A percentile compares a stretch with the other conserved stretches of the same genome.
phyloP scores from a whole-genome alignment of 2,888 invertebrate genomes.

The Tenthredo scrophulariae region DNA sequence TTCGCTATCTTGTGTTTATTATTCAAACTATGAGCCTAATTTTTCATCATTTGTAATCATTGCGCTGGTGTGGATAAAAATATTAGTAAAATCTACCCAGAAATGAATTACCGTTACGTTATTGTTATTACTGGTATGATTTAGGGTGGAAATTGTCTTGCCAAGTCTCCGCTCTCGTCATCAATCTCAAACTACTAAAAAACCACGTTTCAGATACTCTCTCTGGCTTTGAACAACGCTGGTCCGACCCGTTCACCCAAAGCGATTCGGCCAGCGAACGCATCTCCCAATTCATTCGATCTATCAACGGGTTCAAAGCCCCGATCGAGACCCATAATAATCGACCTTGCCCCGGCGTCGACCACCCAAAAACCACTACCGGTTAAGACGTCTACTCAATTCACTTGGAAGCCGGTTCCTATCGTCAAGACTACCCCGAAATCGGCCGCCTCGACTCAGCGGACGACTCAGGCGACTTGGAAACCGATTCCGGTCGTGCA shows the following conservation, averaged over 20 bases:
- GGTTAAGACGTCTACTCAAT: not conserved
- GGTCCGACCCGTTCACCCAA: conserved; percentile 74
- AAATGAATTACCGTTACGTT: not conserved
- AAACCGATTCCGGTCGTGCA: conserved; percentile 58
- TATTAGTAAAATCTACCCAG: not conserved
- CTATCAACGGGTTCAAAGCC: conserved; percentile 55
- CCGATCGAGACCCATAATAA: conserved; percentile 67
- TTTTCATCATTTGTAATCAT: conserved; percentile 12
- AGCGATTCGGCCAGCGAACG: conserved; percentile 68
- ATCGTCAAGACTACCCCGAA: conserved; percentile 33
- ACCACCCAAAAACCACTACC: conserved; percentile 16
- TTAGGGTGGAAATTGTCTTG: not conserved
- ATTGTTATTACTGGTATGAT: not conserved
- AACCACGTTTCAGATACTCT: conserved; percentile 68
- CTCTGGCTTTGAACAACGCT: conserved; percentile 69
- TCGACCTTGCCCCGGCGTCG: conserved; percentile 66
- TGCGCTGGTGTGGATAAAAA: not conserved
- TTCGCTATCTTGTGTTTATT: not conserved
- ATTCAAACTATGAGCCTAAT: not conserved
- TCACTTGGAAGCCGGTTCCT: conserved; percentile 44
- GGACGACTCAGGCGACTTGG: conserved; percentile 63
- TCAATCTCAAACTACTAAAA: not conserved
- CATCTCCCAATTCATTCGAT: conserved; percentile 65
- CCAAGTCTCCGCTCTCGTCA: not conserved
- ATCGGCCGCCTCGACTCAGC: conserved; percentile 27